Evolutionary conservation across 2,797 vertebrate species (phyloP).

Genomic region (Enteromius unitaeniatus): DNA sequence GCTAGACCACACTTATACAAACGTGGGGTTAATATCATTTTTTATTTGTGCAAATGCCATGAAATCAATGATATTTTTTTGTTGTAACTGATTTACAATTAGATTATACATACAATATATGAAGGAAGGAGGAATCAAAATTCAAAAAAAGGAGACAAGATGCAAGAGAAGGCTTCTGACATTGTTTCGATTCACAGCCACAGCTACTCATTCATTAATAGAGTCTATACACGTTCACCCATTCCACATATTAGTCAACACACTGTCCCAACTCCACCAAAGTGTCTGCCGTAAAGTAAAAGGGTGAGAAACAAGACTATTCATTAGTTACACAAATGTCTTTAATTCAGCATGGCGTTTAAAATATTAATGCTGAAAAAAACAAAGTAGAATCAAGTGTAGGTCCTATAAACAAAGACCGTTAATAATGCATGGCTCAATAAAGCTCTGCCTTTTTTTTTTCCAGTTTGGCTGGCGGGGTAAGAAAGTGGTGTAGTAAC

Average conservation of each 20-base stretch:
- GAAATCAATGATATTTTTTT: slow-evolving; percentile 77
- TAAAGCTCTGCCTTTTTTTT: slow-evolving; percentile 25
- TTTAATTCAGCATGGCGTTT: slow-evolving; percentile 16
- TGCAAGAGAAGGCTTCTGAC: slow-evolving; percentile 48
- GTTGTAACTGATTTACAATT: slow-evolving; percentile 89
- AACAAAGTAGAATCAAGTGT: slow-evolving; percentile 9
- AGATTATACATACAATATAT: slow-evolving; percentile 88
- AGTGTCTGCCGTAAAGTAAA: slow-evolving; percentile 19
- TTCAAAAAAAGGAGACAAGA: slow-evolving; percentile 54
- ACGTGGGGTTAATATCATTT: slow-evolving; percentile 70
- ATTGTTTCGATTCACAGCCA: slow-evolving; percentile 36
- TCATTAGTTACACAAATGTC: slow-evolving; percentile 34
- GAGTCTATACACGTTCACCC: slow-evolving; percentile 48
- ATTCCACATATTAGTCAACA: slow-evolving; percentile 37
- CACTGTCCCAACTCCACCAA: slow-evolving; percentile 11
- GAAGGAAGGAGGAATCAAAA: slow-evolving; percentile 61
- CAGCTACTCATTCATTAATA: slow-evolving; percentile 38
- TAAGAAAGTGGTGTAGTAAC: background rate
- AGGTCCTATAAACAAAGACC: slow-evolving; percentile 35
- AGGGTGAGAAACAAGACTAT: slow-evolving; percentile 25
- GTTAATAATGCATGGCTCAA: slow-evolving; percentile 20
- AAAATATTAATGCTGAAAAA: slow-evolving; percentile 30
- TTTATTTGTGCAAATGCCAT: slow-evolving; percentile 80
- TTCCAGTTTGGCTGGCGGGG: slow-evolving; percentile 7
- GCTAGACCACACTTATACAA: slow-evolving; percentile 40